Evolutionary conservation across 2,888 invertebrate genomes (phyloP), one percentile per base, ranked within the genome.

Genomic region (Caenorhabditis becei): DNA sequence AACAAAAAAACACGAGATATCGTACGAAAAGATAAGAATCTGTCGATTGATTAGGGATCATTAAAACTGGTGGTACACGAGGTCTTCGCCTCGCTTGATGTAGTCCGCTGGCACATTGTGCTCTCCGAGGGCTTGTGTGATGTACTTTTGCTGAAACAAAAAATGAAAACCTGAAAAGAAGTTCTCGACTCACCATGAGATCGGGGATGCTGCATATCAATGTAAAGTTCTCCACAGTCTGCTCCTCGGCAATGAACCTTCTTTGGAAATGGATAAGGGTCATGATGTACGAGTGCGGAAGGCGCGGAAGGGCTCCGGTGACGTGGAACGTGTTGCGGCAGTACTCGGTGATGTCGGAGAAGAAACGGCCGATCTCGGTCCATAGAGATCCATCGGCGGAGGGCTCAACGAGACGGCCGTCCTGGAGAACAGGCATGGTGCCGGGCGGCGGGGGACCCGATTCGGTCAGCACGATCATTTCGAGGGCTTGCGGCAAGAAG

Each of bases 391-490:
- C 11, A 14, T 28, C 32, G n/a, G 54, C n/a, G 1, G 14, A 28
- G 16, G 37, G 37, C 1, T 53, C 54, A 37, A 23, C 54, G 24
- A 66, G 41, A 10, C 11, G 1, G 24, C 66, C 66, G 18, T 66
- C 66, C 4, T 23, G 20, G n/a, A 35, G 16, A 4, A 2, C 24
- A 2, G 66, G 66, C 2, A 41, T 35, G 1, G 35, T n/a, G 5
- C 26, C 41, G 11, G 23, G 18, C 1, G 66, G 44, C 14, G 28
- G 35, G 3, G 58, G 58, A 16, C 66, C 66, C 26, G 28, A 35
- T 28, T 65, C 65, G 53, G 65, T 65, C 37, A 65, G 37, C 37
- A 53, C 2, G 8, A 37, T n/a, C 65, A 65, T 53, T 7, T 41
- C 37, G 37, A 65, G 32, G 18, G 51, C 53, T 0, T n/a, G 32